phyloP scores from a whole-genome alignment of 2,113 vertebrate genomes.

The Actenoides hombroni region DNA sequence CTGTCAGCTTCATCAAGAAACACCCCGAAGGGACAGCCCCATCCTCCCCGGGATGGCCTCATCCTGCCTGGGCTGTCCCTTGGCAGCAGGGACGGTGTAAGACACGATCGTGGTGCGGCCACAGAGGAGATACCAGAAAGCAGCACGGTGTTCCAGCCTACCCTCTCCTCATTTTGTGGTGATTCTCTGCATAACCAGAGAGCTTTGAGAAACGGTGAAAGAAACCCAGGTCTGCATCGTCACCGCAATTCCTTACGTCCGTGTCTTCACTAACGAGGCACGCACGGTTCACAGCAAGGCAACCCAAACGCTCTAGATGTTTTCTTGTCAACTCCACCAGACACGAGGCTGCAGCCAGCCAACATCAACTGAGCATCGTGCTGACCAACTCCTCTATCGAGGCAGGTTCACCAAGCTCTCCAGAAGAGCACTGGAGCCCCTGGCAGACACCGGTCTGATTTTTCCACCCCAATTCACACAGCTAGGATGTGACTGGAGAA shows the following conservation, averaged over 20 bases:
- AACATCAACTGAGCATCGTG: too few species aligned
- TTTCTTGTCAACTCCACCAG: neutral
- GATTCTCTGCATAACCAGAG: too few species aligned
- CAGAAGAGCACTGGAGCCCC: neutral
- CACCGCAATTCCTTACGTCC: accelerated
- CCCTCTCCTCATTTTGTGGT: neutral
- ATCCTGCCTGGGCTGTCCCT: accelerated
- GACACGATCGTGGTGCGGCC: accelerated
- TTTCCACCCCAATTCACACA: neutral
- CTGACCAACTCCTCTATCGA: neutral
- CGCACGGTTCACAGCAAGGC: neutral
- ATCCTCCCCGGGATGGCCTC: accelerated
- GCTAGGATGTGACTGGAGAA: neutral
- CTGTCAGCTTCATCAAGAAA: neutral
- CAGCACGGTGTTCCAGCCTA: neutral
- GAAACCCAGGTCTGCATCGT: neutral
- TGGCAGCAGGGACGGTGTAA: neutral
- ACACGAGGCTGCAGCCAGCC: neutral
- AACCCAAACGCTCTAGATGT: accelerated
- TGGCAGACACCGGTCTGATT: neutral
- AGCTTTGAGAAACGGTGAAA: neutral
- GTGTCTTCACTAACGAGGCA: neutral
- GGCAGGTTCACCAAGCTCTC: neutral
- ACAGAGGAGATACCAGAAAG: neutral
- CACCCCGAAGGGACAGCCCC: accelerated